Percentiles rank a stretch among this genome's conserved stretches.
These are phyloP conservation scores for Melanaphis sacchari DNA, from an alignment of 1,140 invertebrate genomes.

Conservation along the genomic window DNA sequence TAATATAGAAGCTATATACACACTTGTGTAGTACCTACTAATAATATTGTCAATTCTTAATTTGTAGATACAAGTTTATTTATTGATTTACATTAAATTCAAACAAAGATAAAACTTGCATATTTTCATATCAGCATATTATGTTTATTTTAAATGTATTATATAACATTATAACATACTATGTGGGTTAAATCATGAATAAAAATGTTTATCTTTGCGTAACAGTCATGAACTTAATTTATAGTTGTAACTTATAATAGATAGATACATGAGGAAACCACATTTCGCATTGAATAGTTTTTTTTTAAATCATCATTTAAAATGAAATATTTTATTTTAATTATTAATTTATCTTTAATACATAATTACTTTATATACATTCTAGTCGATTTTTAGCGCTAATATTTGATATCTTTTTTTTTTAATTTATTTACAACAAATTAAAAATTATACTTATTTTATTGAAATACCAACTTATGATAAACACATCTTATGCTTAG, in stretches of 20 bases:
- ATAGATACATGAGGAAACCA: not conserved
- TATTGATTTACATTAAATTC: not conserved
- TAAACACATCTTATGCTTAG: not conserved
- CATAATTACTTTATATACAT: not conserved
- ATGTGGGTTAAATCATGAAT: not conserved
- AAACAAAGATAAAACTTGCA: constrained; percentile 21
- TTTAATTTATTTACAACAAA: not conserved
- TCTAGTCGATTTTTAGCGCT: not conserved
- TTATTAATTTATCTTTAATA: not conserved
- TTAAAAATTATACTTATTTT: not conserved
- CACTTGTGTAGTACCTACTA: not conserved
- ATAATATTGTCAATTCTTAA: not conserved
- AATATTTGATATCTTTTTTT: not conserved
- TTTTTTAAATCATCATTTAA: not conserved
- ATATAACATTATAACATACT: not conserved
- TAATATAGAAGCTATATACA: not conserved
- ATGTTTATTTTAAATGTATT: constrained; percentile 4
- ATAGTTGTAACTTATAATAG: not conserved
- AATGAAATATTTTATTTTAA: not conserved
- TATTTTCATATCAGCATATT: not conserved
- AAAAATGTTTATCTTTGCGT: not conserved
- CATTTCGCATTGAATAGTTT: not conserved
- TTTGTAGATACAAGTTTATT: not conserved
- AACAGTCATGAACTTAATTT: not conserved
- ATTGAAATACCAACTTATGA: not conserved